Base-by-base conservation (phyloP, 2,113 vertebrate species). In the Bufo gargarizans region DNA sequence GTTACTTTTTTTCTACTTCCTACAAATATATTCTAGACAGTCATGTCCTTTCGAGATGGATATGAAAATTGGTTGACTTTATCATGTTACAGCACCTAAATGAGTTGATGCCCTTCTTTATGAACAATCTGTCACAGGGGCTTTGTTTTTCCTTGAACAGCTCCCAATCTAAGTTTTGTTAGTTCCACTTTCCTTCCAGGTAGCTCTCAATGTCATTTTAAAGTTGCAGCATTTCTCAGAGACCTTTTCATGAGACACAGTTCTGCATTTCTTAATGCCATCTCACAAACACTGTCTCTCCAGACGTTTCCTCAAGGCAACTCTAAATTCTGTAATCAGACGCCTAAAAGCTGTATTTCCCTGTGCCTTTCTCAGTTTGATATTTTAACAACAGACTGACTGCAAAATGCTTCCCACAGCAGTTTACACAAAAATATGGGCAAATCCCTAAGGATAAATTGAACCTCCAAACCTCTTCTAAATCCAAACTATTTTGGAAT, bases 141-240 rank as follows among this genome's bases (percentile, higher is more conserved):
- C 91, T 91, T 90, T 90, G 85, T 82, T 90, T 91, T 92, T 78
- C 81, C 87, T 92, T 90, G 47, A 92, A 81, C 79, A 88, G 22
- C 88, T 92, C 78, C 85, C 85, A 91, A 86, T 84, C 87, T 84
- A 56, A 76, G 90, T 93, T 94, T 93, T 94, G 94, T 94, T 93
- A 83, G 91, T 92, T 92, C 93, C 92, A 91, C 90, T 78, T 91
- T 94, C 91, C 93, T 94, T 94, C 92, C 91, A 94, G 91, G 88
- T 61, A 91, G 92, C 90, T 92, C 87, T 94, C 93, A 93, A 92
- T 0, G 6, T 92, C 90, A 90, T 83, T 91, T 89, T 90, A 85
- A 93, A 94, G 88, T 91, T 92, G 90, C 89, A 92, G 89, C 89
- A 85, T 89, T 86, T 87, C 53, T 91, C 61, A 91, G 90, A 91